Conservation (phyloP, 2,797 vertebrate species). For the Luscinia luscinia region DNA sequence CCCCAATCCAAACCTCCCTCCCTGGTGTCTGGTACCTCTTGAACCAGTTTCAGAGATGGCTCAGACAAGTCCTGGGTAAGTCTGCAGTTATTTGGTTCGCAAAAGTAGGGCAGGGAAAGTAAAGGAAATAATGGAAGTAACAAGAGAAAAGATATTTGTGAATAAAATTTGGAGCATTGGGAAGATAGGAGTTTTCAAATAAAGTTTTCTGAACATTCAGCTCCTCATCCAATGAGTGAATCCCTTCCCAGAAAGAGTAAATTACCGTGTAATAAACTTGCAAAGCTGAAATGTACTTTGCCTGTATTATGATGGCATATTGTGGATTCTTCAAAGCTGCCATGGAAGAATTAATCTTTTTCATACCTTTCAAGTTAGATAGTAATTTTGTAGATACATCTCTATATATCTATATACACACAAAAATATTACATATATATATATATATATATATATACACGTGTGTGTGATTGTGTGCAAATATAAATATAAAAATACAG, state of each 20-base stretch:
- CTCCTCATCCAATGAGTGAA: background rate
- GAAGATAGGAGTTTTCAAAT: background rate
- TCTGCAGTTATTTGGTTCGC: background rate
- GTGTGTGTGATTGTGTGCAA: rapidly evolving
- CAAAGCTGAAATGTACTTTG: background rate
- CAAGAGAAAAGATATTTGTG: background rate
- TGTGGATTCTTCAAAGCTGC: background rate
- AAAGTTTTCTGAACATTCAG: background rate
- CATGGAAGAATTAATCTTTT: background rate
- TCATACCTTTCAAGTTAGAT: background rate
- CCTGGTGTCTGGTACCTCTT: background rate
- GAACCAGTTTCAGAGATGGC: background rate
- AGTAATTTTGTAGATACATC: background rate
- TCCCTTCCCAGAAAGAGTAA: background rate
- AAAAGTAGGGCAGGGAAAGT: background rate
- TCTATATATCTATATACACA: background rate
- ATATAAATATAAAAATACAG: background rate
- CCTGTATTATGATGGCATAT: background rate
- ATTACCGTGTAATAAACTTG: background rate
- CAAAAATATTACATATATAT: too few species aligned
- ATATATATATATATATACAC: too few species aligned
- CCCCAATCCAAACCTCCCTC: background rate
- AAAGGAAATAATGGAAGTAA: background rate
- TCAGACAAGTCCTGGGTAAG: background rate
- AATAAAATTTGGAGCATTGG: background rate